Percentiles rank a stretch among this genome's conserved stretches.
Conservation (phyloP, 2,888 invertebrate genomes). For the Meteorus colon region DNA sequence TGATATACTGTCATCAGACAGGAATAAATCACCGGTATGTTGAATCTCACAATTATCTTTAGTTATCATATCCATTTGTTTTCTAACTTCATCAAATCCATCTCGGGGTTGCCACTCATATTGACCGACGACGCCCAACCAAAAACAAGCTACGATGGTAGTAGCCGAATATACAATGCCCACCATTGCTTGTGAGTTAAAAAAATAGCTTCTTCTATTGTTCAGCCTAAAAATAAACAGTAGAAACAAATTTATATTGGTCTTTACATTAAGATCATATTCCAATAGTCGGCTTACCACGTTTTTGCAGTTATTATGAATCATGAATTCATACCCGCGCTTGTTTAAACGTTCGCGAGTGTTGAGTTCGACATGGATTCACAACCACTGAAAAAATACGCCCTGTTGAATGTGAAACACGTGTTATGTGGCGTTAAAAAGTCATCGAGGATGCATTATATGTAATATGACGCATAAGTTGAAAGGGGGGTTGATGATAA, state of each 20-base stretch:
- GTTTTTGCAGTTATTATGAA: background rate
- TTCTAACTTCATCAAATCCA: slow-evolving; percentile 90
- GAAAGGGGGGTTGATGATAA: no score
- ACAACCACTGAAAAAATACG: background rate
- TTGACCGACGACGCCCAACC: slow-evolving; percentile 84
- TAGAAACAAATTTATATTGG: background rate
- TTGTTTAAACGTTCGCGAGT: background rate
- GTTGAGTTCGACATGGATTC: background rate
- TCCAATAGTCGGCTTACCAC: background rate
- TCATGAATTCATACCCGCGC: background rate
- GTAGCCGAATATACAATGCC: slow-evolving; percentile 44
- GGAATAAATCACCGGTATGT: slow-evolving; percentile 86
- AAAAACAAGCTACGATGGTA: slow-evolving; percentile 57
- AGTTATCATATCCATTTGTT: slow-evolving; percentile 87
- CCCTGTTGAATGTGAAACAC: slow-evolving; percentile 4
- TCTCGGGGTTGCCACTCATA: slow-evolving; percentile 95
- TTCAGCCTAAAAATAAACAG: background rate
- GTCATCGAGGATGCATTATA: background rate
- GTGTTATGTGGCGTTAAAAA: background rate
- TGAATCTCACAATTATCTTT: slow-evolving; percentile 93
- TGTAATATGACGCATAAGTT: no score
- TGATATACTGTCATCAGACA: slow-evolving; percentile 89
- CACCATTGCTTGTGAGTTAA: slow-evolving; percentile 38
- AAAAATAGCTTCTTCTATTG: background rate
- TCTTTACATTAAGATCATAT: background rate